phyloP scores from a whole-genome alignment of 2,797 vertebrate genomes.

The Micrastur ruficollis region DNA sequence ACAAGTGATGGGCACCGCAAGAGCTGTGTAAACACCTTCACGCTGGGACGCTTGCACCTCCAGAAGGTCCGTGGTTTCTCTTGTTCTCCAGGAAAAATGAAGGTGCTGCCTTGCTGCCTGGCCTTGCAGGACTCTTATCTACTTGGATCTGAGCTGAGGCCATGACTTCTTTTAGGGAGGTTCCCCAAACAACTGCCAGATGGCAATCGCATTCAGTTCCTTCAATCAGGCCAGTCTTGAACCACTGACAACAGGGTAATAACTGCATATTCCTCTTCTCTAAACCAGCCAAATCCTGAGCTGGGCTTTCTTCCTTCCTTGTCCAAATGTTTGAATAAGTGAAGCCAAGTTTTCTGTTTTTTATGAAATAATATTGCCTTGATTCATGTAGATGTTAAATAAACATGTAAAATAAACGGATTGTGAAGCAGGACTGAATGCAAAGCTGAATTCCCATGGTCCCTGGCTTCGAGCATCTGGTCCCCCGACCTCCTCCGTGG shows the following conservation, averaged over 20 bases:
- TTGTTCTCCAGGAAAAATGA: not conserved
- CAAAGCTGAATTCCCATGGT: conserved; percentile 49
- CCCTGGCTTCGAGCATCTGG: not conserved
- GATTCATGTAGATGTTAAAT: conserved; percentile 54
- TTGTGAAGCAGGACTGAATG: not conserved
- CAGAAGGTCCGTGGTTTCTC: not conserved
- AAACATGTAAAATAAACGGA: conserved; percentile 31
- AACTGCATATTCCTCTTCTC: conserved; percentile 21
- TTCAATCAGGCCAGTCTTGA: not conserved
- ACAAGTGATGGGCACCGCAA: rapidly evolving
- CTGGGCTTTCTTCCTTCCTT: conserved; percentile 45
- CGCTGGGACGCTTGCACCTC: not conserved
- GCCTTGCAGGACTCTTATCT: not conserved
- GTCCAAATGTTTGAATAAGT: conserved; percentile 50
- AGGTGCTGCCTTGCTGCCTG: not conserved
- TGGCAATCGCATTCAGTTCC: not conserved
- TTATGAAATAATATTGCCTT: conserved; percentile 47
- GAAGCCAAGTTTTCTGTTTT: conserved; percentile 33
- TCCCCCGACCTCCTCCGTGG: not conserved
- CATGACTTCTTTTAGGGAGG: conserved; percentile 14
- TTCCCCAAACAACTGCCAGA: conserved; percentile 30
- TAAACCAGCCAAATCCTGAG: conserved; percentile 12
- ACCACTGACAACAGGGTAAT: conserved; percentile 1
- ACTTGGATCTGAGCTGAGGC: conserved; percentile 12
- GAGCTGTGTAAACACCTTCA: not conserved